These are phyloP conservation scores for Tupiocoris notatus DNA, from an alignment of 2,888 invertebrate species.

Conservation along the genomic window DNA sequence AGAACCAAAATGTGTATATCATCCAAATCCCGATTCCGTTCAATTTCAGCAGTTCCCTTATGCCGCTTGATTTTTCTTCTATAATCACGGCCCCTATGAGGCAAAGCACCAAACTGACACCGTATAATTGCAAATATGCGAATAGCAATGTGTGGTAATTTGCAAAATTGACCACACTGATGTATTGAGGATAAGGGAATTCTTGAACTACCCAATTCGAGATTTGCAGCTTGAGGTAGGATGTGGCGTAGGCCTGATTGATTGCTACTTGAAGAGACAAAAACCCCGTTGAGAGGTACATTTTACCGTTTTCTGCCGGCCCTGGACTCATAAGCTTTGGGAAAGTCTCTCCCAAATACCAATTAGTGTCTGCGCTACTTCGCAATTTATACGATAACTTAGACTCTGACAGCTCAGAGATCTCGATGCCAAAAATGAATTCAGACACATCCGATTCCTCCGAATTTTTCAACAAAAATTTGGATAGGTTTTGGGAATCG, in stretches of 20 bases:
- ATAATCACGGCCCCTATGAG: neutral
- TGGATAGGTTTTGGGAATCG: neutral
- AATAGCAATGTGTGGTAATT: neutral
- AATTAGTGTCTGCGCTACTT: neutral
- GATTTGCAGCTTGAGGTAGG: neutral
- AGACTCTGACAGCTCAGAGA: neutral
- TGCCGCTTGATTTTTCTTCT: slow-evolving; percentile 4
- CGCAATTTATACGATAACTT: neutral
- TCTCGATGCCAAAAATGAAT: neutral
- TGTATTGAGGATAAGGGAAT: neutral
- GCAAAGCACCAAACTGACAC: neutral
- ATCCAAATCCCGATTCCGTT: slow-evolving; percentile 24
- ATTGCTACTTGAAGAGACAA: neutral
- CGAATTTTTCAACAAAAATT: neutral
- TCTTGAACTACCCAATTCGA: neutral
- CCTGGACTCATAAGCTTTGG: neutral
- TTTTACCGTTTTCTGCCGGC: neutral
- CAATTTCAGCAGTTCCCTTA: slow-evolving; percentile 12
- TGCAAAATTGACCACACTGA: no score
- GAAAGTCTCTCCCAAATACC: neutral
- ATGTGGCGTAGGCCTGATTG: neutral
- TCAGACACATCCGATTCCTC: neutral
- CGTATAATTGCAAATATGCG: no score
- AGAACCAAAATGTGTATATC: slow-evolving; percentile 6
- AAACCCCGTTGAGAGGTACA: neutral